These are phyloP conservation scores for Drosophila hydei DNA, from an alignment of 1,140 invertebrate genomes.

Conservation along the genomic window DNA sequence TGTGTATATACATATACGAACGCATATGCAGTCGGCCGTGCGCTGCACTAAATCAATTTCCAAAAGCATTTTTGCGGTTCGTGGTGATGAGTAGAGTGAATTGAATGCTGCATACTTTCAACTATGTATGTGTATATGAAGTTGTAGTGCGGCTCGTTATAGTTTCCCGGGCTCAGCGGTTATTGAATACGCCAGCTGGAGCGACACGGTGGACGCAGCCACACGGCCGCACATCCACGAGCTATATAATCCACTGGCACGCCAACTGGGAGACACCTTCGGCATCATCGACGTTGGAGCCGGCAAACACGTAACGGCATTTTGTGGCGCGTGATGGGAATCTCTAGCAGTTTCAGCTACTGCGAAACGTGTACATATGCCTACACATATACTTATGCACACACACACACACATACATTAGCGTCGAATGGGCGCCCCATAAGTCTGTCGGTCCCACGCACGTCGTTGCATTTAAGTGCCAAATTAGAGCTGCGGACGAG, in stretches of 20 bases:
- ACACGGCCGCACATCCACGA: slow-evolving; percentile 21
- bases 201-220: slow-evolving; percentile 31
- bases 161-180: slow-evolving; percentile 41
- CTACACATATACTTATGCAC: slow-evolving; percentile 40
- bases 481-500: slow-evolving; percentile 60
- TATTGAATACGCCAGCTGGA: slow-evolving; percentile 68
- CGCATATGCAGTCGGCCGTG: slow-evolving; percentile 19
- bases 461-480: slow-evolving; percentile 79
- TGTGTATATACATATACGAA: background rate
- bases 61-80: slow-evolving; percentile 55
- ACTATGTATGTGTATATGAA: slow-evolving; percentile 36
- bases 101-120: slow-evolving; percentile 73
- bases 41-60: slow-evolving; percentile 64
- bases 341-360: slow-evolving; percentile 45
- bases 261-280: slow-evolving; percentile 50
- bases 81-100: slow-evolving; percentile 53
- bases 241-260: slow-evolving; percentile 50
- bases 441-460: slow-evolving; percentile 63
- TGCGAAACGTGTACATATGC: slow-evolving; percentile 70
- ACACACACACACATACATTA: slow-evolving; percentile 4
- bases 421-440: slow-evolving; percentile 26
- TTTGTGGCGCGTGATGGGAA: slow-evolving; percentile 77
- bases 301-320: slow-evolving; percentile 74
- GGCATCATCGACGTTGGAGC: slow-evolving; percentile 35
- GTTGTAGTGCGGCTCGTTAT: slow-evolving; percentile 13